phyloP scores from a whole-genome alignment of 2,888 invertebrate genomes.

The Melitaea athalia region DNA sequence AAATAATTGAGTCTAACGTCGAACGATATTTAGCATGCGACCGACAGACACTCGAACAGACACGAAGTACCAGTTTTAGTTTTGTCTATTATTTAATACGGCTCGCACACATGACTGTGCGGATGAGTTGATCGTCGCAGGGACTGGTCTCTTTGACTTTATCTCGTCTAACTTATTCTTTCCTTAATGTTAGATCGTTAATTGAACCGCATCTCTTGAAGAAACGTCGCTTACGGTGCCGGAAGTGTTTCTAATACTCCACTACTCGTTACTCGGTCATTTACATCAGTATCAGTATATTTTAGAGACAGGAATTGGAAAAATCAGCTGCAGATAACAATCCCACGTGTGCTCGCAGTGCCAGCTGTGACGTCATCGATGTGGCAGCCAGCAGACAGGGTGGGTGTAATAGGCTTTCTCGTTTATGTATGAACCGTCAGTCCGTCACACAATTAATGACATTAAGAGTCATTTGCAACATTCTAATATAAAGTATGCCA shows the following conservation, averaged over 20 bases:
- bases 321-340: background rate
- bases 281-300: slow-evolving; percentile 2
- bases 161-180: background rate
- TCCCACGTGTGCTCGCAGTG: background rate
- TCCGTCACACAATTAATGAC: too few species aligned
- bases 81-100: background rate
- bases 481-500: too few species aligned
- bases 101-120: background rate
- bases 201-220: background rate
- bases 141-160: background rate
- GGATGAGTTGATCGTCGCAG: background rate
- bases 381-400: too few species aligned
- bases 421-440: too few species aligned
- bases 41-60: slow-evolving; percentile 17
- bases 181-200: background rate
- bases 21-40: slow-evolving; percentile 5
- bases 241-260: background rate
- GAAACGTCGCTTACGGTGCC: background rate
- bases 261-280: background rate
- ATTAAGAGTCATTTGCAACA: too few species aligned
- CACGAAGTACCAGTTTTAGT: slow-evolving; percentile 15
- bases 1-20: slow-evolving; percentile 18
- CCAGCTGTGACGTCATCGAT: background rate
- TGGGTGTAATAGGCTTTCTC: too few species aligned
- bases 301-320: background rate